Evolutionary conservation across 1,140 invertebrate species (phyloP), one percentile per base, ranked within the genome.

Genomic region (Manduca sexta): DNA sequence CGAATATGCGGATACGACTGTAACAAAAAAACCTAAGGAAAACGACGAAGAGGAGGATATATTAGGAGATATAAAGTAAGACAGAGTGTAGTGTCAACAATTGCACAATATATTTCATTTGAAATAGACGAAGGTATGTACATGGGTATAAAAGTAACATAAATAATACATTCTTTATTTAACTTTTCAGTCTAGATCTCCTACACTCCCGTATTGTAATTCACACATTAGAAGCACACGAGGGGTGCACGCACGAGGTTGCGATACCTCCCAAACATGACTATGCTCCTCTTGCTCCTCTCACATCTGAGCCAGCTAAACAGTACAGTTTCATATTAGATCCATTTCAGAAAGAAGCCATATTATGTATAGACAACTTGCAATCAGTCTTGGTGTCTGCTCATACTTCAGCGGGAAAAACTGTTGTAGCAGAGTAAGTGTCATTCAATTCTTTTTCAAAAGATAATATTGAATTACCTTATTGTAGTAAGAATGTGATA

Each of bases 351-450:
- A 96, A 95, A 66, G 95, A 99, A 88, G 97, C 98, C 3, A 95
- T 99, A 50, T 84, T 96, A 17, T 99, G 98, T 84, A 93, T 99
- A 58, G 97, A 99, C 74, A 99, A 99, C 83, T 93, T 97, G 74
- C 97, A 96, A 70, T 99, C 97, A 14, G 98, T 99, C 7, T 88
- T 99, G 14, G 98, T 99, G 0, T 99, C 98, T 0, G 98, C 98
- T 18, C 98, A 99, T 80, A 99, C 98, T 3, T 99, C 98, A n/a
- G 98, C 98, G 52, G 98, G 98, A 39, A 99, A 99, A 91, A 99
- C 98, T 41, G 98, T 99, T 14, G 97, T 99, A 30, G 98, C 97
- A 26, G 96, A 99, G 94, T 98, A 92, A 90, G 94, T 92, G 69
- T 60, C 54, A 35, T 35, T n/a, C n/a, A n/a, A 4, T 11, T 35